A percentile compares a stretch with the other conserved stretches of the same genome.
phyloP scores from a whole-genome alignment of 2,888 invertebrate genomes.

The Volucella inflata region DNA sequence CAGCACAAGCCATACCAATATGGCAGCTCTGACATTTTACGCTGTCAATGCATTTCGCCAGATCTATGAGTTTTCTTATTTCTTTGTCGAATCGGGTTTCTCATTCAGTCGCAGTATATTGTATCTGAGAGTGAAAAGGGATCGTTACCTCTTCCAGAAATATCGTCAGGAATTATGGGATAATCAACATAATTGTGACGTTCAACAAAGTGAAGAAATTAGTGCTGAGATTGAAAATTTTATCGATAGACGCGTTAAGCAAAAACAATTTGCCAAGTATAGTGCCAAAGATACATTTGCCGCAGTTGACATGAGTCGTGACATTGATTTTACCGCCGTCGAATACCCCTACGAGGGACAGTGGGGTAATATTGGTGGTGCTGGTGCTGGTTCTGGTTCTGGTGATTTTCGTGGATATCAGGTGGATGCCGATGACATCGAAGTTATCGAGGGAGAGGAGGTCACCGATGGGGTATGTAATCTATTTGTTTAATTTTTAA shows the following conservation, averaged over 20 bases:
- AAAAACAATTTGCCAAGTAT: conserved; percentile 25
- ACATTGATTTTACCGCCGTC: conserved; percentile 81
- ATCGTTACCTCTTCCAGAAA: conserved; percentile 79
- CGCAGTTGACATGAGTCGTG: conserved; percentile 72
- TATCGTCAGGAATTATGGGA: conserved; percentile 80
- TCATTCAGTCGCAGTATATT: conserved; percentile 78
- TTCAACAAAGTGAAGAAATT: conserved; percentile 31
- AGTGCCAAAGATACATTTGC: conserved; percentile 45
- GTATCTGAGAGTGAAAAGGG: conserved; percentile 79
- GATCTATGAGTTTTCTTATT: conserved; percentile 80
- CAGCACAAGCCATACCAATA: conserved; percentile 48
- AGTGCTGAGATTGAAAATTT: conserved; percentile 32
- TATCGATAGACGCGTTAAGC: conserved; percentile 34
- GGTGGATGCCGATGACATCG: conserved; percentile 78
- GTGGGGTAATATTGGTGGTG: conserved; percentile 16
- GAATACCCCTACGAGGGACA: conserved; percentile 79
- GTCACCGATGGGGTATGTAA: conserved; percentile 79
- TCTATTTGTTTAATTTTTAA: not conserved
- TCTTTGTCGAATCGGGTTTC: conserved; percentile 80
- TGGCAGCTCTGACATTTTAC: conserved; percentile 82
- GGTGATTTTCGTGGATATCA: conserved; percentile 6
- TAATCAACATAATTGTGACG: conserved; percentile 4
- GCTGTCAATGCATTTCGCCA: conserved; percentile 79
- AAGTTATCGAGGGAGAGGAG: conserved; percentile 80
- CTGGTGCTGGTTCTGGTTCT: not conserved